Evolutionary conservation across 2,888 invertebrate species (phyloP), one percentile per base, ranked within the genome.

Genomic region (Terebella lapidaria): DNA sequence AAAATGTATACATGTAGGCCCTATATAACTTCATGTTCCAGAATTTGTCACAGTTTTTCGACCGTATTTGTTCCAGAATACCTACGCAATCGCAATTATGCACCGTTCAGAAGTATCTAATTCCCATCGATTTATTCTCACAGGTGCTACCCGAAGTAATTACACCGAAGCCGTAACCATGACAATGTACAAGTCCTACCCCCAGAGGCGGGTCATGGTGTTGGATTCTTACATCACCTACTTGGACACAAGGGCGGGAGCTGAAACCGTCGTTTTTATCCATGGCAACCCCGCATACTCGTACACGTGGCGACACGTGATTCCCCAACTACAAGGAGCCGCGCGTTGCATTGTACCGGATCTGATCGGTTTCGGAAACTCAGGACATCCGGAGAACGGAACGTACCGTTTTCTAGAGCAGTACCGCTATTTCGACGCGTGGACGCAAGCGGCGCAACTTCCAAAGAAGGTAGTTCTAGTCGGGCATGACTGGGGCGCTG

Each of bases 401-500:
- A 15, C n/a, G 3, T 56, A 56, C 25, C 42, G 56, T 20, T 56
- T 56, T 46, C 20, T 20, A n/a, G 56, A 56, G 22, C 56, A 56
- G 24, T 56, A 56, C 56, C 45, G 46, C 20, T 56, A 56, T 28
- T 46, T 56, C 45, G n/a, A 28, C 10, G 56, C 56, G n/a, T 56
- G 56, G 56, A 15, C 46, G 22, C 26, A 56, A 26, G n/a, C 42
- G 5, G 27, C 46, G n/a, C 42, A 56, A 15, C 46, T 56, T 10
- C 49, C 49, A 5, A 10, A 49, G 24, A 22, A 53, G 24, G 53
- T 53, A 10, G 49, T 10, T 2, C n/a, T 63, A 1, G 63, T 63
- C 3, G n/a, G 28, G 26, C 63, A 63, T 42, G 63, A 63, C 49
- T 63, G 63, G 63, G 63, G 63, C 15, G 58, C 63, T 2, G 63